Evolutionary conservation across 35 echinoderm and acorn worm species (phyloP).

Genomic region (Lytechinus variegatus): DNA sequence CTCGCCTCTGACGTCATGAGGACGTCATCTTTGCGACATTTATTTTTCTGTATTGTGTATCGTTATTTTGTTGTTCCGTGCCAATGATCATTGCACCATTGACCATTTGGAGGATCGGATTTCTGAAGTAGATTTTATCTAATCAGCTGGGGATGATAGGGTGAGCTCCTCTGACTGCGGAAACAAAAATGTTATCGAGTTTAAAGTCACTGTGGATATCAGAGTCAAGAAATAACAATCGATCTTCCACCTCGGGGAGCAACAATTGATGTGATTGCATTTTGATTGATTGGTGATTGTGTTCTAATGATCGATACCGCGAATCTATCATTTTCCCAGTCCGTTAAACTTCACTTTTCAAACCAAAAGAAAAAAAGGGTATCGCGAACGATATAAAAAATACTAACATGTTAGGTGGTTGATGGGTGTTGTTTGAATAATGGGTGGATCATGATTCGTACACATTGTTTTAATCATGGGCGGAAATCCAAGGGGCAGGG

Average conservation of each 20-base stretch:
- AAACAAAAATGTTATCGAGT: neutral
- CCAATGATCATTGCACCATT: neutral
- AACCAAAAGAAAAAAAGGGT: too few relatives aligned
- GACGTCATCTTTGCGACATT: neutral
- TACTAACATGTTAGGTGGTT: too few relatives aligned
- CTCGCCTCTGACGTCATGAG: conserved; percentile 7
- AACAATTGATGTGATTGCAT: conserved; percentile 19
- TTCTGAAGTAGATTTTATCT: neutral
- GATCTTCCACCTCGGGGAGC: neutral
- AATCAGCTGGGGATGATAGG: neutral
- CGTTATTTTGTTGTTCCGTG: neutral
- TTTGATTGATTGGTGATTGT: neutral
- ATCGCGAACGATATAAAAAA: too few relatives aligned
- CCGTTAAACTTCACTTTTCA: too few relatives aligned
- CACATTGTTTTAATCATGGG: too few relatives aligned
- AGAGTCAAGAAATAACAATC: neutral
- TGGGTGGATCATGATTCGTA: too few relatives aligned
- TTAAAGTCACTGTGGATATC: neutral
- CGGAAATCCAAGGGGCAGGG: too few relatives aligned
- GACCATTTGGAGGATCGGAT: neutral
- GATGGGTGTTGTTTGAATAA: too few relatives aligned
- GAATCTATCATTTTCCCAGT: too few relatives aligned
- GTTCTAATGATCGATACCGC: neutral
- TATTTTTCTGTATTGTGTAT: neutral
- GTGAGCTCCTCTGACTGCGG: neutral